Conservation (phyloP, 2,797 vertebrate genomes). For the Ateles fusciceps region DNA sequence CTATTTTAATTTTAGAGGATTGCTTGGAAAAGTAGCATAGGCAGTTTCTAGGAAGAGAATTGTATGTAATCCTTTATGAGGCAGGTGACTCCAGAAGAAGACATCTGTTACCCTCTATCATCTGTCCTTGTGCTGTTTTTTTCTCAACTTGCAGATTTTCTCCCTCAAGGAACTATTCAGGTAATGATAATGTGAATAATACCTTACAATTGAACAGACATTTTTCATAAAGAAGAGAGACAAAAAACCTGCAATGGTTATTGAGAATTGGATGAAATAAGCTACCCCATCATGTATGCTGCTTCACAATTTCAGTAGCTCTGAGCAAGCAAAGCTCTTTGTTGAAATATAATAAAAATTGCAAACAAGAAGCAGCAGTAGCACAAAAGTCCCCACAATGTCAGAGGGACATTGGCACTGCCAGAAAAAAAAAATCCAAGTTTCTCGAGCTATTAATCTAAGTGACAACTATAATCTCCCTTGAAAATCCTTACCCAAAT, state of each 20-base stretch:
- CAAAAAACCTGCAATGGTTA: not conserved
- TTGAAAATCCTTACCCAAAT: slow-evolving; percentile 25
- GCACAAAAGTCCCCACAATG: not conserved
- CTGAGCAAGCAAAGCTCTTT: not conserved
- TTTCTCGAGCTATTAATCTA: slow-evolving; percentile 31
- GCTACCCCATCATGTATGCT: not conserved
- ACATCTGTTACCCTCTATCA: not conserved
- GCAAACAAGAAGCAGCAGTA: not conserved
- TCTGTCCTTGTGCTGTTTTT: not conserved
- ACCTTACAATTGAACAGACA: not conserved
- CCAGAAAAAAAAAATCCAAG: not conserved
- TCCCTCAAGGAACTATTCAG: not conserved
- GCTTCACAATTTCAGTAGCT: not conserved
- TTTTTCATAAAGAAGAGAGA: not conserved
- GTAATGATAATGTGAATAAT: not conserved
- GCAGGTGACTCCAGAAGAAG: not conserved
- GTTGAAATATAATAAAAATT: slow-evolving; percentile 36
- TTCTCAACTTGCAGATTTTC: not conserved
- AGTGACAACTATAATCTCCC: not conserved
- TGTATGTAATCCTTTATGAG: not conserved
- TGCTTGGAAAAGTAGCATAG: not conserved
- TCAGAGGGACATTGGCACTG: not conserved
- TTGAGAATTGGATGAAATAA: slow-evolving; percentile 5
- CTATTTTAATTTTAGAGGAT: not conserved
- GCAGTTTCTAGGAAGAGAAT: not conserved